Conservation (phyloP, 2,113 vertebrate species). For the Acrocephalus arundinaceus region DNA sequence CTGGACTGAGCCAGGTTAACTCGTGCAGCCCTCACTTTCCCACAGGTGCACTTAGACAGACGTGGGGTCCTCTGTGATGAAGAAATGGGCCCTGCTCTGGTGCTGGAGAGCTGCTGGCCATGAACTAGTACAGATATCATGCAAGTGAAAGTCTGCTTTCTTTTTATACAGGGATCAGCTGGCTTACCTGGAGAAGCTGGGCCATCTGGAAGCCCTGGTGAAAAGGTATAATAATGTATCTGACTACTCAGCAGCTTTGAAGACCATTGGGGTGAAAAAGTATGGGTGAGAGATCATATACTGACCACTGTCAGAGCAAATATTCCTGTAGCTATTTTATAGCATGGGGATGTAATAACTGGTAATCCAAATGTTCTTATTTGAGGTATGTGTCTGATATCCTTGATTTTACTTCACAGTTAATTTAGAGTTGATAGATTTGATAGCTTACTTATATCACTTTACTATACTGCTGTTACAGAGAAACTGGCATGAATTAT, state of each 20-base stretch:
- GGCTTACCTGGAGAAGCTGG: constrained; percentile 88
- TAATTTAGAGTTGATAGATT: not conserved
- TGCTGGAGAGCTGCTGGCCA: not conserved
- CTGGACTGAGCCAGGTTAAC: not conserved
- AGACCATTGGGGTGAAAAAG: not conserved
- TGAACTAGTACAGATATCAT: not conserved
- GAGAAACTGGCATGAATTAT: not conserved
- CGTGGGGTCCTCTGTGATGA: not conserved
- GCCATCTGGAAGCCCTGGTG: constrained; percentile 82
- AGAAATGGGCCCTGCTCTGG: not conserved
- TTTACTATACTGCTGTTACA: not conserved
- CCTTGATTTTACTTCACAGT: not conserved
- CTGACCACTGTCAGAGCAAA: not conserved
- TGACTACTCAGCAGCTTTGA: not conserved
- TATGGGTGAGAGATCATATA: not conserved
- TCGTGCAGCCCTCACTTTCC: not conserved
- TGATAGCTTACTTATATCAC: not conserved
- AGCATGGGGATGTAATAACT: not conserved
- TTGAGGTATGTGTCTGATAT: not conserved
- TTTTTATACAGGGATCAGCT: constrained; percentile 79
- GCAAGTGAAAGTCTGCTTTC: not conserved
- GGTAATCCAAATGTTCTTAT: not conserved
- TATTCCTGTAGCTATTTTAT: constrained; percentile 1
- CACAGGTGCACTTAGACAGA: not conserved
- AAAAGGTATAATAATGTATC: constrained; percentile 83